These are phyloP conservation scores for Microchrysa polita DNA, from an alignment of 2,888 invertebrate species.

Conservation along the genomic window DNA sequence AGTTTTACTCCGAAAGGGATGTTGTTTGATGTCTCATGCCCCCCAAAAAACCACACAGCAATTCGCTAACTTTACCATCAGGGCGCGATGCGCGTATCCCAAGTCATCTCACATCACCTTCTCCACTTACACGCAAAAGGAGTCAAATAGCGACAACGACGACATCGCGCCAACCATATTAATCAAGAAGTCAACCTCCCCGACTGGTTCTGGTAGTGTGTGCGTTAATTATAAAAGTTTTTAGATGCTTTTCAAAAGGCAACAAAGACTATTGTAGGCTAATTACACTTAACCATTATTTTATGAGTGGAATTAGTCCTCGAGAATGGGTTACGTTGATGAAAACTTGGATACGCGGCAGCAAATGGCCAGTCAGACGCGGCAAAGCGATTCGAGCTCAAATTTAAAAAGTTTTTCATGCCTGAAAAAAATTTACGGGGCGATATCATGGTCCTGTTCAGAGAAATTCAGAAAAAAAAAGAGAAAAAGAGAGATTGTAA, in stretches of 20 bases:
- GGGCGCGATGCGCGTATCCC: neutral
- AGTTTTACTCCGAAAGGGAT: neutral
- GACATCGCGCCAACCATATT: constrained; percentile 20
- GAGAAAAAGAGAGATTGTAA: no score
- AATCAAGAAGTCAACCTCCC: constrained; percentile 35
- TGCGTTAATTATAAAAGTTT: constrained; percentile 44
- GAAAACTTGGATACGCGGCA: no score
- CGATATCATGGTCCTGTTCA: constrained; percentile 19
- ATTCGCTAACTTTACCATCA: neutral
- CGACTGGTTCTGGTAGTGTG: constrained; percentile 28
- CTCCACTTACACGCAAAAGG: neutral
- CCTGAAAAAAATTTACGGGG: constrained; percentile 27
- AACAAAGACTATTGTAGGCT: constrained; percentile 42
- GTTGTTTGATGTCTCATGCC: no score
- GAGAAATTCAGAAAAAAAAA: neutral
- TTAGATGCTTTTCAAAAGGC: constrained; percentile 35
- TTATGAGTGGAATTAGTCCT: constrained; percentile 25
- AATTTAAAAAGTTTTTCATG: constrained; percentile 18
- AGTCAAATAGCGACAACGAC: constrained; percentile 16
- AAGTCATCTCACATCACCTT: neutral
- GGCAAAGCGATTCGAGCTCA: neutral
- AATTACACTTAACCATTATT: constrained; percentile 45
- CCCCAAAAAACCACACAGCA: neutral
- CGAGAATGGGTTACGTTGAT: neutral
- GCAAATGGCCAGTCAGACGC: no score